Evolutionary conservation across 2,888 invertebrate species (phyloP), one percentile per base, ranked within the genome.

Genomic region (Epistrophe eligans): DNA sequence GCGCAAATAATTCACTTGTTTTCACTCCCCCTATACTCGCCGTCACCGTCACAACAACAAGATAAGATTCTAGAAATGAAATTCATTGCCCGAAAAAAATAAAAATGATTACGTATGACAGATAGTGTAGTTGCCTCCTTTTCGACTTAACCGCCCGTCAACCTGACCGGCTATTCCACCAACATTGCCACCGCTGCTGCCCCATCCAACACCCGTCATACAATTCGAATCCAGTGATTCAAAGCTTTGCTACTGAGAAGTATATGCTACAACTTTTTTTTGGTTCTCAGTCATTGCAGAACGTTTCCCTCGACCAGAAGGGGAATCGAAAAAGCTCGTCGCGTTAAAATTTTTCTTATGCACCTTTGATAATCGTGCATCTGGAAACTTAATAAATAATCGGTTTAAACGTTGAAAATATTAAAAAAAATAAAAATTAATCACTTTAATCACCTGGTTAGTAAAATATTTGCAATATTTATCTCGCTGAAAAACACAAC

Each of bases 231-330:
- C 50, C 67, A 66, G 32, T 70, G 50, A 58, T 50, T 71, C 71
- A 71, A 79, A 87, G 85, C 85, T 87, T 79, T 79, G 38, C 74
- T 76, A 48, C 40, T 62, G 19, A 58, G 17, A 70, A 82, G 38
- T 70, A 77, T 73, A 9, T 72, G 52, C 43, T 52, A 60, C 71
- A 79, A 74, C 58, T 87, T 77, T 28, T 52, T 85, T 71, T 76
- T 57, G 64, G 77, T 82, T 64, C 79, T 87, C 87, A 88, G 87
- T 88, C 84, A 79, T 35, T 76, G 67, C 62, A 67, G 76, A 88
- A 88, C 83, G 48, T 60, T 88, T 83, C 67, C 79, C 76, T 52
- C 76, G 84, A 76, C 24, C 50, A 77, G 72, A 76, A 66, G 79
- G 82, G 77, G 81, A 45, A 71, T 45, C 76, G 55, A 77, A 60